Evolutionary conservation across 2,888 invertebrate species (phyloP), one percentile per base, ranked within the genome.

Genomic region (Eurois occulta): DNA sequence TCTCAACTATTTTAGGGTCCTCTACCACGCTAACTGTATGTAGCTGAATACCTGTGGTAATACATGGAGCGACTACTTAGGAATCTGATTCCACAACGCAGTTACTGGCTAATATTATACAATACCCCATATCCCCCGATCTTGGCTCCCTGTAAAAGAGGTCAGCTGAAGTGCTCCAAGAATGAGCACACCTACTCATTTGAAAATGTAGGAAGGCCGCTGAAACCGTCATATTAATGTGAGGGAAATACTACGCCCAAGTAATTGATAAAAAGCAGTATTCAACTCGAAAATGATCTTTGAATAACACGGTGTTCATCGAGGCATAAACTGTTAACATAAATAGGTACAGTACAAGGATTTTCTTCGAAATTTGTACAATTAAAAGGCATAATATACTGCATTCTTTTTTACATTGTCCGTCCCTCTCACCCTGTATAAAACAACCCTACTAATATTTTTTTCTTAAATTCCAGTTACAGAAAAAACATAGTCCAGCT

Each of bases 401-500:
- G n/a, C n/a, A n/a, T 48, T 52, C 21, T 52, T 52, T 24, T 3
- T 52, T 10, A 24, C 10, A 52, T 52, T 24, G 24, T n/a, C n/a
- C n/a, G n/a, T n/a, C n/a, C n/a, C n/a, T n/a, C n/a, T n/a, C n/a
- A n/a, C n/a, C n/a, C n/a, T n/a, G n/a, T n/a, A 16, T 28, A 58
- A 18, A 32, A 28, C 8, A 32, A 60, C 32, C 2, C 6, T 24
- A 24, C 2, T 43, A 16, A 4, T 13, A 43, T 43, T 16, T 3
- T 43, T 43, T 43, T 43, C 43, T 13, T 16, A 4, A 43, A 13
- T 16, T n/a, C 52, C 16, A 87, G 87, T 38, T 87, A 81, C 11
- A 76, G 84, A 1, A 32, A 62, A n/a, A 87, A 86, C 28, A 75
- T 82, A 1, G n/a, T 79, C 0, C 55, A 72, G 10, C 65, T 87